Evolutionary conservation across 2,888 invertebrate species (phyloP).

Genomic region (Troides helena): DNA sequence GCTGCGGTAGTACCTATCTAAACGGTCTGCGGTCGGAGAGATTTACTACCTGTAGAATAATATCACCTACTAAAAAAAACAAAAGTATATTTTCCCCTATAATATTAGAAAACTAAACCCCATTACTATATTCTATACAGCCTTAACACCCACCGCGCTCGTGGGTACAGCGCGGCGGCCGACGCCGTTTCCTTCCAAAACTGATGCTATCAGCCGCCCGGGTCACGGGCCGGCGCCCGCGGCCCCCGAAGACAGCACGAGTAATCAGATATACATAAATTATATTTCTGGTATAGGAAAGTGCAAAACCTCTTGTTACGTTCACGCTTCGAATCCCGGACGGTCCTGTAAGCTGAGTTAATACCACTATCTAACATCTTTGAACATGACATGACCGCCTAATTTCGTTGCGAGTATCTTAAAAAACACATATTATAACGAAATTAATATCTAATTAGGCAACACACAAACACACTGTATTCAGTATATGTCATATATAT

Average conservation of each 20-base stretch:
- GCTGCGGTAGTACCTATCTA: too few relatives aligned
- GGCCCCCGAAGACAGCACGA: conserved; percentile 36
- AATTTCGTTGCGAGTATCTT: background rate
- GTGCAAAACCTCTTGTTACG: conserved; percentile 26
- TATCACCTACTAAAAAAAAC: too few relatives aligned
- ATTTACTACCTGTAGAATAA: too few relatives aligned
- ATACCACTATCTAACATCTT: background rate
- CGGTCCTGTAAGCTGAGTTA: conserved; percentile 30
- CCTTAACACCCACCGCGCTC: background rate
- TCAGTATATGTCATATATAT: too few relatives aligned
- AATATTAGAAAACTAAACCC: too few relatives aligned
- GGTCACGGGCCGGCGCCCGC: conserved; percentile 35
- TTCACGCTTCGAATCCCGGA: conserved; percentile 37
- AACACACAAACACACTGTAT: too few relatives aligned
- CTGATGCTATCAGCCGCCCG: conserved; percentile 15
- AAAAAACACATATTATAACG: too few relatives aligned
- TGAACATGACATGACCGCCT: background rate
- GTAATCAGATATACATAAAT: conserved; percentile 39
- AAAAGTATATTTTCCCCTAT: too few relatives aligned
- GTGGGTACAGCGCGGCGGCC: too few relatives aligned
- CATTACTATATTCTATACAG: too few relatives aligned
- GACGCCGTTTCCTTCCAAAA: conserved; percentile 2
- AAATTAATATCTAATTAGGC: too few relatives aligned
- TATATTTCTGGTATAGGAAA: conserved; percentile 29
- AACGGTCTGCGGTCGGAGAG: too few relatives aligned